A percentile compares a stretch with the other conserved stretches of the same genome.
Evolutionary conservation across 23 tunicate genomes (phyloP).

Genomic region (Botrylloides violaceus): DNA sequence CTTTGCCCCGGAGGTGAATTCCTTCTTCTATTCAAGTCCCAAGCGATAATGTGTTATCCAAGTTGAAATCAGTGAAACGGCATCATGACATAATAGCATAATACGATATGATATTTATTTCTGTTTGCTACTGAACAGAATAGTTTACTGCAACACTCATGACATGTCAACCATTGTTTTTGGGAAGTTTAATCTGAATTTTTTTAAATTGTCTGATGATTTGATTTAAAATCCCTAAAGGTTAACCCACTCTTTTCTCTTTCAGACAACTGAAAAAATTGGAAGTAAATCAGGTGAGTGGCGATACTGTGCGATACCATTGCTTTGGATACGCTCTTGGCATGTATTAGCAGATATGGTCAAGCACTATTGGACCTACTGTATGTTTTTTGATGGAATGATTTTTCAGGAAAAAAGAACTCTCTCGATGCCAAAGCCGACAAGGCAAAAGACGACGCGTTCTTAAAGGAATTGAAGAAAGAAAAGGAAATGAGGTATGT

Average conservation of each 20-base stretch:
- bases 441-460: not conserved
- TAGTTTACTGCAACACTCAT: too few relatives aligned
- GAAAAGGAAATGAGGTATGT: not conserved
- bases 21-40: too few relatives aligned
- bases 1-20: too few relatives aligned
- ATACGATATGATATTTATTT: too few relatives aligned
- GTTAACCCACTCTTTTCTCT: not conserved
- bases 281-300: not conserved
- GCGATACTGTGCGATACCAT: not conserved
- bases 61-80: too few relatives aligned
- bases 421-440: not conserved
- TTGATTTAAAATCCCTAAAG: not conserved
- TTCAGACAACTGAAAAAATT: not conserved
- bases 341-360: not conserved
- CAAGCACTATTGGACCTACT: not conserved
- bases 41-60: too few relatives aligned
- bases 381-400: not conserved
- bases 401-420: slow-evolving; percentile 10
- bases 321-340: not conserved
- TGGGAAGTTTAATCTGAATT: not conserved
- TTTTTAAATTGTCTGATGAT: not conserved
- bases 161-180: too few relatives aligned
- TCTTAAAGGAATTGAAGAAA: slow-evolving; percentile 7
- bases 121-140: too few relatives aligned
- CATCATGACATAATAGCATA: too few relatives aligned